phyloP scores from a whole-genome alignment of 1,140 invertebrate genomes.

The Bombus fervidus region DNA sequence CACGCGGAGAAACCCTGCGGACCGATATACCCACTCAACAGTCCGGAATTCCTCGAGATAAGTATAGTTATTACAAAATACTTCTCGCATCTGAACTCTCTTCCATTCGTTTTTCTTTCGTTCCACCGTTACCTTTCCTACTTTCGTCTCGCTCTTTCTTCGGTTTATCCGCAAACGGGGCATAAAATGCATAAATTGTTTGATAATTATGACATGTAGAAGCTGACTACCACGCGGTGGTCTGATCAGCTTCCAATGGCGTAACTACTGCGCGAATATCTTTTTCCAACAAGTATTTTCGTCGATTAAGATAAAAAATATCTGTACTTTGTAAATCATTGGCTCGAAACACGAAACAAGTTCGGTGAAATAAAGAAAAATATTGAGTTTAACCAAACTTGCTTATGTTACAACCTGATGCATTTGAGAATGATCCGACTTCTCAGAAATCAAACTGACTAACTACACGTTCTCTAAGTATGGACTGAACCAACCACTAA shows the following conservation, averaged over 20 bases:
- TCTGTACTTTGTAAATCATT: neutral
- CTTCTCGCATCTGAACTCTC: conserved; percentile 30
- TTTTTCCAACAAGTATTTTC: too few relatives aligned
- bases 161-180: too few relatives aligned
- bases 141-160: too few relatives aligned
- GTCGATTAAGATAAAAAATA: neutral
- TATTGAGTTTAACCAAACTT: too few relatives aligned
- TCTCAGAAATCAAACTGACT: too few relatives aligned
- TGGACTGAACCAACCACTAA: too few relatives aligned
- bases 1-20: conserved; percentile 52
- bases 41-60: conserved; percentile 30
- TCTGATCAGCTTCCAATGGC: conserved; percentile 28
- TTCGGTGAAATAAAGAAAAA: too few relatives aligned
- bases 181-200: conserved; percentile 54
- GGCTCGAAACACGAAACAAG: too few relatives aligned
- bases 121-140: neutral
- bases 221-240: conserved; percentile 55
- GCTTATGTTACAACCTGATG: too few relatives aligned
- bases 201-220: conserved; percentile 39
- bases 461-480: too few relatives aligned
- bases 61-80: conserved; percentile 56
- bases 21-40: conserved; percentile 47
- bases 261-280: conserved; percentile 1
- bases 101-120: neutral
- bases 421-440: too few relatives aligned